phyloP scores from a whole-genome alignment of 2,888 invertebrate species.

The Stenotaenia linearis region DNA sequence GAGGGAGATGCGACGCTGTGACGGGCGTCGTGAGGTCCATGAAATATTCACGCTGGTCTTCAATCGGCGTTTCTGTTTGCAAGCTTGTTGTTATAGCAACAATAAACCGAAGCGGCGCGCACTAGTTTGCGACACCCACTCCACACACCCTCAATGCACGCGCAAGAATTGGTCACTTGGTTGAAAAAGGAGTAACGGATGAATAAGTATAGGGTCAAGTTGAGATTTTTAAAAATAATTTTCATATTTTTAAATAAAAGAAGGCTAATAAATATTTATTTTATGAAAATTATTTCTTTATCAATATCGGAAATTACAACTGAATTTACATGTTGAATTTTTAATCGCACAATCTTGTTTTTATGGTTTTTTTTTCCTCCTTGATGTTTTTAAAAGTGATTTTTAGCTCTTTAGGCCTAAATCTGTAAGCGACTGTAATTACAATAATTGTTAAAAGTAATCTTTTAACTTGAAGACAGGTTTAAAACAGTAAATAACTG shows the following conservation, averaged over 20 bases:
- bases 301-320: neutral
- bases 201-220: neutral
- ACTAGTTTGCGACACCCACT: neutral
- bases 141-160: neutral
- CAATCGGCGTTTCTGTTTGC: conserved; percentile 26
- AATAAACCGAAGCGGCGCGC: neutral
- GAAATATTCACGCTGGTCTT: conserved; percentile 10
- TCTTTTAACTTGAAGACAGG: neutral
- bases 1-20: conserved; percentile 10
- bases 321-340: neutral
- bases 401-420: neutral
- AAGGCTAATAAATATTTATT: neutral
- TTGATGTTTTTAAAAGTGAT: neutral
- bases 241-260: neutral
- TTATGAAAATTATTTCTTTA: too few relatives aligned
- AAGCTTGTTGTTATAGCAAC: conserved; percentile 15
- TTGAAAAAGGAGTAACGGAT: neutral
- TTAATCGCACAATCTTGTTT: neutral
- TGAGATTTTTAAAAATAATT: neutral
- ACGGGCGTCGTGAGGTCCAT: conserved; percentile 17
- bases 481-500: neutral
- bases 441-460: neutral
- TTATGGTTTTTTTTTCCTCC: neutral
- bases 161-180: conserved; percentile 12
- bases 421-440: neutral